These are phyloP conservation scores for Heteropelma amictum DNA, from an alignment of 2,888 invertebrate species.

Conservation along the genomic window DNA sequence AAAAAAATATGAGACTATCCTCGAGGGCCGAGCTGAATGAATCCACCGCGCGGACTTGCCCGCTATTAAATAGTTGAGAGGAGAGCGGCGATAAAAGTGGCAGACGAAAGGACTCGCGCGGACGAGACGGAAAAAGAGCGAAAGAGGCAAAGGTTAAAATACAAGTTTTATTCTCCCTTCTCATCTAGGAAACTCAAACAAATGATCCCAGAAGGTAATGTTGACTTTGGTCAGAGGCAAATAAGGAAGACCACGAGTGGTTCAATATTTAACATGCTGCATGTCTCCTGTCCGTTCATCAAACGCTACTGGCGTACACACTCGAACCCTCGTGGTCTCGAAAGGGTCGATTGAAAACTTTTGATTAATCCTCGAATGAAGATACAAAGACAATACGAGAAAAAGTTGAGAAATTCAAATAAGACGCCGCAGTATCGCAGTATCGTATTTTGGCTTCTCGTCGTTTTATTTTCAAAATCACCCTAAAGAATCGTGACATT, in stretches of 20 bases:
- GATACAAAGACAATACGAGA: neutral
- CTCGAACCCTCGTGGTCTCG: neutral
- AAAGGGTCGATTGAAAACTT: conserved; percentile 41
- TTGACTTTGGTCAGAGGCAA: conserved; percentile 59
- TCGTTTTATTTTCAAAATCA: too few relatives aligned
- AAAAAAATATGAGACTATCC: too few relatives aligned
- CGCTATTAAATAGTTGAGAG: too few relatives aligned
- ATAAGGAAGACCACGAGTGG: conserved; percentile 57
- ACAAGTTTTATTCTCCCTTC: conserved; percentile 53
- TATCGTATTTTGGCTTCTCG: too few relatives aligned
- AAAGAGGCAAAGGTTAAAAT: conserved; percentile 42
- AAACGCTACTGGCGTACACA: conserved; percentile 42
- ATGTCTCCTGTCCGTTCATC: conserved; percentile 31
- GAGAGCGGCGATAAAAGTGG: too few relatives aligned
- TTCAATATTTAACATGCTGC: conserved; percentile 61
- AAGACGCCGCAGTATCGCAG: neutral
- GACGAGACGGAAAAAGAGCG: conserved; percentile 4
- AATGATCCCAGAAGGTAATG: conserved; percentile 47
- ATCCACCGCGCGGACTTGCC: too few relatives aligned
- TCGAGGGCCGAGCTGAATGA: too few relatives aligned
- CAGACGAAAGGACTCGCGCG: too few relatives aligned
- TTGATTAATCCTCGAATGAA: conserved; percentile 36
- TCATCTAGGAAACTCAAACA: conserved; percentile 59
- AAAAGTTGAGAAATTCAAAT: neutral
- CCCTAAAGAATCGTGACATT: too few relatives aligned